phyloP scores from a whole-genome alignment of 2,113 vertebrate genomes.

The Polypterus bichir region DNA sequence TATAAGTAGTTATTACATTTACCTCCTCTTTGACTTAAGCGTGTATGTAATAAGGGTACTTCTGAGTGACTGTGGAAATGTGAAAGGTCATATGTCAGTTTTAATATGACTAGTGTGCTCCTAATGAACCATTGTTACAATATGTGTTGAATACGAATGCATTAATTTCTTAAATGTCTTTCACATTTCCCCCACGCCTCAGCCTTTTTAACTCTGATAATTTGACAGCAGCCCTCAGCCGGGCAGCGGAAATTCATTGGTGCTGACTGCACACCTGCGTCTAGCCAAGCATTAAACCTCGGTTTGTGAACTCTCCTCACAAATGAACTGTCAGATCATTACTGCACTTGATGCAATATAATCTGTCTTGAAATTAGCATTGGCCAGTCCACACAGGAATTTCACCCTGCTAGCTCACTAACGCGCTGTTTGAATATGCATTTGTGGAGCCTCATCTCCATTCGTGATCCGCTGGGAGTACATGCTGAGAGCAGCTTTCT shows the following conservation, averaged over 20 bases:
- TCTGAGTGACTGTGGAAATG: constrained; percentile 47
- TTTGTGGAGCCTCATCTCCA: constrained; percentile 78
- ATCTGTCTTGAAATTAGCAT: constrained; percentile 98
- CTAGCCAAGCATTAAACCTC: constrained; percentile 78
- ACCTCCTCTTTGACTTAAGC: constrained; percentile 59
- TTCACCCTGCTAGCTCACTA: constrained; percentile 66
- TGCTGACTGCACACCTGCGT: constrained; percentile 71
- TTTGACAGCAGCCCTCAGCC: constrained; percentile 72
- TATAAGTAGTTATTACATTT: constrained; percentile 62
- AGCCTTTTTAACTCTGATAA: constrained; percentile 62
- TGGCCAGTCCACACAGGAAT: constrained; percentile 72
- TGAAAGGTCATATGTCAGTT: constrained; percentile 73
- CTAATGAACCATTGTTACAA: constrained; percentile 62
- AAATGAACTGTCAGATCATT: constrained; percentile 99
- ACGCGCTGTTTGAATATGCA: constrained; percentile 96
- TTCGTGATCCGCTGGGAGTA: constrained; percentile 82
- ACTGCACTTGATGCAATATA: constrained; percentile 97
- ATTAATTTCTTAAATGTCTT: constrained; percentile 72
- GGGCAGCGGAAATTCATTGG: constrained; percentile 61
- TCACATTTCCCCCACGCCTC: constrained; percentile 51
- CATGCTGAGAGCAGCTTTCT: constrained; percentile 94
- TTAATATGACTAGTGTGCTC: constrained; percentile 53
- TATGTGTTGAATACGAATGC: constrained; percentile 65
- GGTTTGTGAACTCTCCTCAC: constrained; percentile 84
- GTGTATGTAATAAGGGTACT: constrained; percentile 59